Percentiles rank a stretch among this genome's conserved stretches.
Evolutionary conservation across 2,888 invertebrate species (phyloP).

Genomic region (Aleiodes leptofemur): DNA sequence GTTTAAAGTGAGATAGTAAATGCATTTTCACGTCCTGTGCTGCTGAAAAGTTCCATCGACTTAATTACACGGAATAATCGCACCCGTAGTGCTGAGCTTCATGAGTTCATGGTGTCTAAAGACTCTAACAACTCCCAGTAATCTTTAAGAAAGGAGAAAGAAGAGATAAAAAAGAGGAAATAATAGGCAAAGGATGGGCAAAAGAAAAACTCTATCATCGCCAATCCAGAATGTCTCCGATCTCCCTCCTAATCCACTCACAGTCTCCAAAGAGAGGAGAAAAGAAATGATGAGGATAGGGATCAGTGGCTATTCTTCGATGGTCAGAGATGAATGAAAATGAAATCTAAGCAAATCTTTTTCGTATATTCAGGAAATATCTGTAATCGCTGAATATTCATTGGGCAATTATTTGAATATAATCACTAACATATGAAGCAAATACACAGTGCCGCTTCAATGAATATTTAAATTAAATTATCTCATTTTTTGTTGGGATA

Average conservation of each 20-base stretch:
- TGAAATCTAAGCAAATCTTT: no score
- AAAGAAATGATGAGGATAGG: slow-evolving; percentile 15
- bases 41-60: slow-evolving; percentile 77
- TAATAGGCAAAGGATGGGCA: slow-evolving; percentile 6
- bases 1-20: slow-evolving; percentile 36
- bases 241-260: slow-evolving; percentile 38
- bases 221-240: slow-evolving; percentile 30
- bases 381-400: no score
- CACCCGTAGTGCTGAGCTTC: slow-evolving; percentile 66
- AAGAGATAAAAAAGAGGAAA: neutral
- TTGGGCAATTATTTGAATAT: no score
- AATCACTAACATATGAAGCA: no score
- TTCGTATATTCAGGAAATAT: no score
- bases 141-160: slow-evolving; percentile 9
- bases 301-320: slow-evolving; percentile 15
- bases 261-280: slow-evolving; percentile 10
- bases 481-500: no score
- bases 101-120: slow-evolving; percentile 44
- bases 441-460: no score
- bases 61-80: slow-evolving; percentile 81
- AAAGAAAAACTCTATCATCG: slow-evolving; percentile 13
- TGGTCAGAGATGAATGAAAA: slow-evolving; percentile 7
- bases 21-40: slow-evolving; percentile 64
- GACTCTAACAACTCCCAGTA: slow-evolving; percentile 24
- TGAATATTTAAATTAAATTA: no score